These are phyloP conservation scores for Eupsilia transversa DNA, from an alignment of 2,888 invertebrate species.

Conservation along the genomic window DNA sequence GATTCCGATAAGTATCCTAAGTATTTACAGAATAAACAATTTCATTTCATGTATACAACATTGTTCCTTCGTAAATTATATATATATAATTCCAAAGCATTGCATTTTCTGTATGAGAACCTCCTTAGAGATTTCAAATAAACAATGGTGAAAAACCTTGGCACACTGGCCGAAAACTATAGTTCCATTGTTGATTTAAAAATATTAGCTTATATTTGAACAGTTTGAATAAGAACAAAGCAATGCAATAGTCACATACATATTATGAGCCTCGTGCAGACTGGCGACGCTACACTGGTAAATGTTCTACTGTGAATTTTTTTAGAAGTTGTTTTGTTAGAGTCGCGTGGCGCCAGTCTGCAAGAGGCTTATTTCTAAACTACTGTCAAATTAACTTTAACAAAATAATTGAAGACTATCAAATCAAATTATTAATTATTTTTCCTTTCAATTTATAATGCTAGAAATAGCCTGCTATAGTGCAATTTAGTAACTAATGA, in stretches of 20 bases:
- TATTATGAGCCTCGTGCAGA: too few relatives aligned
- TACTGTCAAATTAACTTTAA: background rate
- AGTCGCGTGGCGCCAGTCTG: too few relatives aligned
- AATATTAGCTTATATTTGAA: background rate
- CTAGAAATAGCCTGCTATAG: background rate
- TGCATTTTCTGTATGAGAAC: slow-evolving; percentile 12
- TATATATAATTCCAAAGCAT: slow-evolving; percentile 2
- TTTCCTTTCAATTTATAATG: background rate
- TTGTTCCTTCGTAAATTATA: background rate
- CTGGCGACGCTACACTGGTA: too few relatives aligned
- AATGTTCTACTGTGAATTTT: too few relatives aligned
- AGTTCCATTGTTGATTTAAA: slow-evolving; percentile 25
- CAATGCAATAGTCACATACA: background rate
- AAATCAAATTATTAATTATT: too few relatives aligned
- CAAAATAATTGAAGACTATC: too few relatives aligned
- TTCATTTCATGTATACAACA: too few relatives aligned
- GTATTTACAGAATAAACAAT: too few relatives aligned
- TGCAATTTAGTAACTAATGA: slow-evolving; percentile 4
- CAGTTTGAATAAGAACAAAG: background rate
- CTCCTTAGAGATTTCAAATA: slow-evolving; percentile 27
- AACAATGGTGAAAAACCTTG: slow-evolving; percentile 28
- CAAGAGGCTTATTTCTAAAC: too few relatives aligned
- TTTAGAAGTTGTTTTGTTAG: too few relatives aligned
- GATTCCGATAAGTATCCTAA: too few relatives aligned
- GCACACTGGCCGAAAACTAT: slow-evolving; percentile 36